These are phyloP conservation scores for Otolemur garnettii DNA, from an alignment of 2,113 vertebrate species.

Conservation along the genomic window DNA sequence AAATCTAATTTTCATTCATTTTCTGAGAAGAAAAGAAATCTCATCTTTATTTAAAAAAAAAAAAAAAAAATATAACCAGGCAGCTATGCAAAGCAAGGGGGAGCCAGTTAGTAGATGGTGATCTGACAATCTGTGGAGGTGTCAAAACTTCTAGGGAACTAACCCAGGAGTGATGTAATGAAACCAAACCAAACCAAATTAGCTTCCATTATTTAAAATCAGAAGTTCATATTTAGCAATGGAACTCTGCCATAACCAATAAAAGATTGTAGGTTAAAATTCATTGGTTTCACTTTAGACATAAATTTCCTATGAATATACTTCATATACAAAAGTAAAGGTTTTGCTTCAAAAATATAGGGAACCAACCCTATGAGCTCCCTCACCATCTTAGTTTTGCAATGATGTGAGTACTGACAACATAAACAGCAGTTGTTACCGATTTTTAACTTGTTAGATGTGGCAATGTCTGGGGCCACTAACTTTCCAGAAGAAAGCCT, in stretches of 20 bases:
- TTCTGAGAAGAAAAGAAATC: constrained; percentile 41
- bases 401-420: neutral
- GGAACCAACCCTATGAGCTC: neutral
- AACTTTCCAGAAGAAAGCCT: neutral
- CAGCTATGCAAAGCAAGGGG: neutral
- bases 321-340: neutral
- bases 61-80: neutral
- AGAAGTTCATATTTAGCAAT: constrained; percentile 55
- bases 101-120: neutral
- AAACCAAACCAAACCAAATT: constrained; percentile 66
- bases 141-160: constrained; percentile 22
- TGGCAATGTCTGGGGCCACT: neutral
- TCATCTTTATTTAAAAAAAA: neutral
- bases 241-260: neutral
- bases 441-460: neutral
- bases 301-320: constrained; percentile 28
- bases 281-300: constrained; percentile 23
- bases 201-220: constrained; percentile 61
- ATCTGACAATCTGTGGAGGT: neutral
- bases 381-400: neutral
- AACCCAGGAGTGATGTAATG: constrained; percentile 4
- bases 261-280: constrained; percentile 46
- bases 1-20: constrained; percentile 15
- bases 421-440: neutral
- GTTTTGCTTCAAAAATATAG: constrained; percentile 26